Base-by-base conservation (phyloP, 2,113 vertebrate species). In the Antennarius striatus region DNA sequence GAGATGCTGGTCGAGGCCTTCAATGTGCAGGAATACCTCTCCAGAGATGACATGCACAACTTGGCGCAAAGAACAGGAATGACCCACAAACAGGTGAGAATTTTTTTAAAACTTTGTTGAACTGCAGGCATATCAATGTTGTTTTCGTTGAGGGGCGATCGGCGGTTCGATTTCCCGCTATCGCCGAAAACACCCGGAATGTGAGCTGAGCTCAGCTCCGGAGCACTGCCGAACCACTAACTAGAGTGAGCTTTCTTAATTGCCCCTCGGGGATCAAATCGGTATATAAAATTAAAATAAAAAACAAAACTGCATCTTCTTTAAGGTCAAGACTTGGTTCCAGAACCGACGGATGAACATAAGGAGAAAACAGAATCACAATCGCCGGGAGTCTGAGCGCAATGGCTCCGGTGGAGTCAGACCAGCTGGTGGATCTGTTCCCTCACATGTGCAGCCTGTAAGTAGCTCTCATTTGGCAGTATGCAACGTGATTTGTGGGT, bases 321-420 rank as follows among this genome's bases (percentile, higher is more conserved):
- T 22, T 1, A 22, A 22, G 96, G 94, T 98, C 11, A 98, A 97
- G 22, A 22, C 22, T 22, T 22, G 22, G 22, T 22, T 22, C 22
- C 22, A 22, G 22, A 22, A 22, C 22, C 90, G 95, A 28, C 92
- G 96, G 66, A 97, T 97, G 95, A 98, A 97, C 63, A 92, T 92
- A 10, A 96, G 96, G 75, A 91, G 93, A 7, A 94, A 93, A 78
- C 95, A 95, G 82, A 97, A 94, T 36, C 94, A 94, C 55, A 91
- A 63, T 3, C 91, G 81, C 30, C 95, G 94, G 94, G 66, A 75
- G 6, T 83, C 83, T 0, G 90, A 90, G 68, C 81, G 86, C 14
- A 90, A 85, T 40, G 58, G 66, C 0, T 8, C 66, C 52, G n/a
- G n/a, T n/a, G n/a, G n/a, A n/a, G n/a, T n/a, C n/a, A 69, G 61